Conservation (phyloP, 2,113 vertebrate species). For the Eira barbara region DNA sequence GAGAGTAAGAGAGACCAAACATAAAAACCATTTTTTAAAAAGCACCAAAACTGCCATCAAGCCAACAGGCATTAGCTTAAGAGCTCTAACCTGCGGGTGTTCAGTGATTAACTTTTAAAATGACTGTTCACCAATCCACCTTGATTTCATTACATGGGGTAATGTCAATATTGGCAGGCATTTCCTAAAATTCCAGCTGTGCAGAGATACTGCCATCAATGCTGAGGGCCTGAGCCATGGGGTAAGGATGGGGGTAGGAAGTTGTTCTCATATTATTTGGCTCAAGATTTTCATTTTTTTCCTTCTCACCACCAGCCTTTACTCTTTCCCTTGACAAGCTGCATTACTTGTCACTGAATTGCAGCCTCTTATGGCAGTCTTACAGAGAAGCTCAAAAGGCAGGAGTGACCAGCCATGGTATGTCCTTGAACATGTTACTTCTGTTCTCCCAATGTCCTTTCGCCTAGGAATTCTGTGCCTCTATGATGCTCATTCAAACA, state of each 20-base stretch:
- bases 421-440: not conserved
- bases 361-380: not conserved
- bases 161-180: constrained; percentile 67
- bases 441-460: not conserved
- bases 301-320: not conserved
- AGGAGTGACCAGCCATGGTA: not conserved
- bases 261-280: constrained; percentile 8
- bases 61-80: constrained; percentile 33
- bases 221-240: not conserved
- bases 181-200: constrained; percentile 48
- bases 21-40: constrained; percentile 13
- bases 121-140: constrained; percentile 38
- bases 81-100: constrained; percentile 64
- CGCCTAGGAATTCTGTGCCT: not conserved
- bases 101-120: constrained; percentile 64
- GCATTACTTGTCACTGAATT: not conserved
- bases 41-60: constrained; percentile 32
- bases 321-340: constrained; percentile 23
- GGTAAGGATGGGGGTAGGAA: not conserved
- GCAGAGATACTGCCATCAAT: not conserved
- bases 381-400: not conserved
- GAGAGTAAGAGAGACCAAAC: not conserved
- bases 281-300: not conserved
- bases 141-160: constrained; percentile 33
- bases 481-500: not conserved